Base-by-base conservation (phyloP, 2,797 vertebrate species). In the Cryptoprocta ferox region DNA sequence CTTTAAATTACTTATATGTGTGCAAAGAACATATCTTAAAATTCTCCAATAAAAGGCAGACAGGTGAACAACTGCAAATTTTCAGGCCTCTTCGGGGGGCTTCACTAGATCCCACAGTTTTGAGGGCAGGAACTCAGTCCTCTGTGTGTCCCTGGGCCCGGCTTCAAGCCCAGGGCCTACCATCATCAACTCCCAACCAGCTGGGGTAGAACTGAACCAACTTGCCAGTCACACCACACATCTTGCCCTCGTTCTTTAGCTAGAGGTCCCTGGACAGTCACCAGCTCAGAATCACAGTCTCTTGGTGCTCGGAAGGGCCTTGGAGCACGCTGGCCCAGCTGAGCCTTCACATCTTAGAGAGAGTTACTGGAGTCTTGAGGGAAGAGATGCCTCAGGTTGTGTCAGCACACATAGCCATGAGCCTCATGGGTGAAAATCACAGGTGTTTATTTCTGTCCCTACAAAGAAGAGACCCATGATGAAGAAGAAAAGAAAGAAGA, bases 11-110 rank as follows among this genome's bases (percentile, higher is more conserved):
- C 21, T 94, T n/a, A 21, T 39, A 21, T 42, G 28, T 53, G 28
- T 65, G 21, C 84, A 73, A 95, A 71, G 24, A 75, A 28, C 45
- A 61, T 8, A 79, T 63, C 59, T 80, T 76, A 63, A 95, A 93
- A 86, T 63, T 83, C 50, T 81, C 70, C 59, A 37, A 0, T 35
- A 32, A 85, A 92, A 89, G 32, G n/a, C n/a, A 83, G 70, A n/a
- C 16, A n/a, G 2, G 0, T 16, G 26, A 82, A 71, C 19, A 78
- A 37, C 24, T 26, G 24, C 10, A 50, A 5, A 11, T 45, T 28
- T 26, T 13, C 18, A 50, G 26, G 48, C 21, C 65, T 39, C 42
- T 92, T 11, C 39, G 30, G 12, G 21, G 68, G 37, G 35, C 5
- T 45, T 75, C 10, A 4, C 16, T 19, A 42, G 37, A 71, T 18